phyloP scores from a whole-genome alignment of 2,888 invertebrate genomes.

The Lydus trimaculatus region DNA sequence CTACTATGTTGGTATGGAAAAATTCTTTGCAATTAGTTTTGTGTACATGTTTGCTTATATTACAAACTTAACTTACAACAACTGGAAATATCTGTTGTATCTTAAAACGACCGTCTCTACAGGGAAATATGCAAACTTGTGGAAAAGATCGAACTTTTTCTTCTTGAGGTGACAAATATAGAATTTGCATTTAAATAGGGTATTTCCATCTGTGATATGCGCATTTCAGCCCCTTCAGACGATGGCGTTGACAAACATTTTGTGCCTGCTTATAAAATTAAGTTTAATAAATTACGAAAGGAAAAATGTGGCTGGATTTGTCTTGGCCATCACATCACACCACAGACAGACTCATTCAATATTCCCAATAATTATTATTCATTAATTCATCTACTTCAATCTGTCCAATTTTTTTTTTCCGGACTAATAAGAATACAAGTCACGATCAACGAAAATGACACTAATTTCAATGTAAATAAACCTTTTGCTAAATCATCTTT shows the following conservation, averaged over 20 bases:
- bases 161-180: conserved; percentile 68
- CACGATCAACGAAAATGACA: too few relatives aligned
- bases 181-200: conserved; percentile 74
- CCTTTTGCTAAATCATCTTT: too few relatives aligned
- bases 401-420: too few relatives aligned
- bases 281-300: conserved; percentile 41
- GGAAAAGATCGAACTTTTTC: conserved; percentile 61
- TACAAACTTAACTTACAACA: conserved; percentile 17
- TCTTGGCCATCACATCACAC: not conserved
- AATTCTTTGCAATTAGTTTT: conserved; percentile 51
- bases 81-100: conserved; percentile 13
- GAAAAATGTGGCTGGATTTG: conserved; percentile 7
- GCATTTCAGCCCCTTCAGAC: conserved; percentile 48
- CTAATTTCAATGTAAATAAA: too few relatives aligned
- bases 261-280: conserved; percentile 53
- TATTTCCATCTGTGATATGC: conserved; percentile 69
- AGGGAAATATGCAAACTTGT: conserved; percentile 58
- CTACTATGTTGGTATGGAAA: too few relatives aligned
- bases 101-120: conserved; percentile 42
- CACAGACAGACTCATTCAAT: not conserved
- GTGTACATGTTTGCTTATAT: conserved; percentile 35
- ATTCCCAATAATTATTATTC: not conserved
- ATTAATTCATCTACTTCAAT: not conserved
- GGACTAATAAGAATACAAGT: not conserved
- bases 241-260: conserved; percentile 53